Percentiles rank a stretch among this genome's conserved stretches.
Conservation (phyloP, 2,888 invertebrate genomes). For the Pharmacophagus antenor region DNA sequence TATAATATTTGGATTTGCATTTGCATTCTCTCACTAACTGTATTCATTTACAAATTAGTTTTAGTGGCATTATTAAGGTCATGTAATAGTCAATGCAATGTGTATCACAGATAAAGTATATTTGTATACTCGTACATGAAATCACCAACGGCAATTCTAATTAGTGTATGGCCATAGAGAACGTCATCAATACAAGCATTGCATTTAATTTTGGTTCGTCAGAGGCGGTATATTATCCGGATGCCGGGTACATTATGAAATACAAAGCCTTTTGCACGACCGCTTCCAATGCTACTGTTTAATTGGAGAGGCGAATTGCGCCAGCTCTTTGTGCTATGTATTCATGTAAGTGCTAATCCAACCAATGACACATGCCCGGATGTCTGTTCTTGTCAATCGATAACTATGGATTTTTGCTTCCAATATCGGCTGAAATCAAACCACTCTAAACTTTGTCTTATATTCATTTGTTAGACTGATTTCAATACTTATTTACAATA, state of each 20-base stretch:
- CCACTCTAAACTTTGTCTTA: too few relatives aligned
- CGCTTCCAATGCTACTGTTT: slow-evolving; percentile 54
- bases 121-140: slow-evolving; percentile 33
- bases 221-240: slow-evolving; percentile 39
- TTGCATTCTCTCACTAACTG: too few relatives aligned
- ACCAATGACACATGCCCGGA: slow-evolving; percentile 38
- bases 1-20: too few relatives aligned
- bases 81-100: slow-evolving; percentile 9
- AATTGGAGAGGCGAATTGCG: slow-evolving; percentile 52
- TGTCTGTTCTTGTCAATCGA: slow-evolving; percentile 18
- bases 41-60: too few relatives aligned
- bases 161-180: slow-evolving; percentile 35
- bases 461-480: too few relatives aligned
- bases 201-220: slow-evolving; percentile 46
- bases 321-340: slow-evolving; percentile 39
- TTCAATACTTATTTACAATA: too few relatives aligned
- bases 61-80: too few relatives aligned
- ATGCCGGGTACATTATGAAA: slow-evolving; percentile 57
- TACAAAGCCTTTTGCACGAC: slow-evolving; percentile 56
- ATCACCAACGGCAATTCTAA: slow-evolving; percentile 34
- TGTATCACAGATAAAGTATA: slow-evolving; percentile 31
- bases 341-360: slow-evolving; percentile 39
- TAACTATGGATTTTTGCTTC: slow-evolving; percentile 11
- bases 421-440: slow-evolving; percentile 4
- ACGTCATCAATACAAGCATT: slow-evolving; percentile 37